Conservation (phyloP, 2,888 invertebrate genomes). For the Xanthostigma xanthostigma region DNA sequence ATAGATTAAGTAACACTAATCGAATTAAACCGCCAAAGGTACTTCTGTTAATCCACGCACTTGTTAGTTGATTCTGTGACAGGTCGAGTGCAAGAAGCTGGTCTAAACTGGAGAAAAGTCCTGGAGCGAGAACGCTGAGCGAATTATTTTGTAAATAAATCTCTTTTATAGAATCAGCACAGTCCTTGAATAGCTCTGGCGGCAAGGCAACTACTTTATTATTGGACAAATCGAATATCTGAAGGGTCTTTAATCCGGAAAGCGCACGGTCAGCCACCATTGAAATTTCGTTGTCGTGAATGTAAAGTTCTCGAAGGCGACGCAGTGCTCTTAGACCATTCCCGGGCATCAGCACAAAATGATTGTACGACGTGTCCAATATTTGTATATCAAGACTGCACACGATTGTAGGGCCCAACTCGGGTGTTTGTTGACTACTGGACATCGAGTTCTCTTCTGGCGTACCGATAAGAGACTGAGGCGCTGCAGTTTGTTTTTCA, state of each 20-base stretch:
- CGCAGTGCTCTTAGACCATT: slow-evolving; percentile 68
- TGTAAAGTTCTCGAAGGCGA: slow-evolving; percentile 61
- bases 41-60: slow-evolving; percentile 70
- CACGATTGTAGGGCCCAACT: slow-evolving; percentile 26
- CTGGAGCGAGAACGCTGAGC: slow-evolving; percentile 70
- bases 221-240: slow-evolving; percentile 76
- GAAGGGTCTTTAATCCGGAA: slow-evolving; percentile 62
- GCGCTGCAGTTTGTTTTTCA: slow-evolving; percentile 43
- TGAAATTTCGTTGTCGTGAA: slow-evolving; percentile 79
- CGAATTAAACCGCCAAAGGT: slow-evolving; percentile 81
- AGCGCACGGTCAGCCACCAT: slow-evolving; percentile 77
- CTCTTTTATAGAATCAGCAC: slow-evolving; percentile 65
- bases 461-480: slow-evolving; percentile 48
- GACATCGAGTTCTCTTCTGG: slow-evolving; percentile 32
- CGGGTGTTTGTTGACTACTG: slow-evolving; percentile 16
- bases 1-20: slow-evolving; percentile 71
- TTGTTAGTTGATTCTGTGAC: slow-evolving; percentile 73
- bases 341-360: slow-evolving; percentile 67
- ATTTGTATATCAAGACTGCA: slow-evolving; percentile 71
- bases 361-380: slow-evolving; percentile 71
- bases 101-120: slow-evolving; percentile 70
- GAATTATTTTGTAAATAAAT: slow-evolving; percentile 86
- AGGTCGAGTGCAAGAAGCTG: slow-evolving; percentile 70
- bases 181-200: slow-evolving; percentile 68
- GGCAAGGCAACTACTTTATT: slow-evolving; percentile 83